phyloP scores from a whole-genome alignment of 2,113 vertebrate species.

The Brachirus orientalis region DNA sequence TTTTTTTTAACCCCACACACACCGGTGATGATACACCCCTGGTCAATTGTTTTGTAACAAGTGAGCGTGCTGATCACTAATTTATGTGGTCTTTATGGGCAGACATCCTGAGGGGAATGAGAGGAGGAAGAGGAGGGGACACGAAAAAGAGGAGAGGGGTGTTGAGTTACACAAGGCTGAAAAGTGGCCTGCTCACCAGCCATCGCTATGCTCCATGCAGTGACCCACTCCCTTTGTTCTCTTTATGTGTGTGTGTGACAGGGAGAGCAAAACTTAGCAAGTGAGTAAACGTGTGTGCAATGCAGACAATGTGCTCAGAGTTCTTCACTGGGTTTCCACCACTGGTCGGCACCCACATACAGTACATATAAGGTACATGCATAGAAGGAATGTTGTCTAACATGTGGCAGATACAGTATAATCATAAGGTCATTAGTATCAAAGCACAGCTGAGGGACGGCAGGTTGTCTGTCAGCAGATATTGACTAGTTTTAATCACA shows the following conservation, averaged over 20 bases:
- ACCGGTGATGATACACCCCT: conserved; percentile 17
- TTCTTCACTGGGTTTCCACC: conserved; percentile 27
- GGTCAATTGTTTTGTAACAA: conserved; percentile 33
- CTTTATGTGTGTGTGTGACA: conserved; percentile 5
- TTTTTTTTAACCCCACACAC: conserved; percentile 28
- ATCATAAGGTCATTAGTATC: neutral
- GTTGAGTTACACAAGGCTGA: conserved; percentile 56
- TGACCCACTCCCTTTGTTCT: conserved; percentile 53
- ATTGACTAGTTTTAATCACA: conserved; percentile 5
- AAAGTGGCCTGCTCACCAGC: conserved; percentile 57
- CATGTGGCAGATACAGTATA: conserved; percentile 31
- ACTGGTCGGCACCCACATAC: neutral
- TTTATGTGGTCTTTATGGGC: conserved; percentile 51
- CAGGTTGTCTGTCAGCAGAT: conserved; percentile 11
- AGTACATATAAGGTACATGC: neutral
- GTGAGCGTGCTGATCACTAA: conserved; percentile 63
- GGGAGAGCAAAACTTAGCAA: conserved; percentile 1
- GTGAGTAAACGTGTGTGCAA: conserved; percentile 18
- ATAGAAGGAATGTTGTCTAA: conserved; percentile 2
- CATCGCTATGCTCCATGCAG: conserved; percentile 31
- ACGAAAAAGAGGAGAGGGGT: conserved; percentile 51
- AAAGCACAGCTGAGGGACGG: conserved; percentile 34
- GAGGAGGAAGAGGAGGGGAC: conserved; percentile 47
- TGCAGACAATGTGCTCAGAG: conserved; percentile 14
- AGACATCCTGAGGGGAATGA: conserved; percentile 56